These are phyloP conservation scores for Cyrtorhinus lividipennis DNA, from an alignment of 1,140 invertebrate species.

Conservation along the genomic window DNA sequence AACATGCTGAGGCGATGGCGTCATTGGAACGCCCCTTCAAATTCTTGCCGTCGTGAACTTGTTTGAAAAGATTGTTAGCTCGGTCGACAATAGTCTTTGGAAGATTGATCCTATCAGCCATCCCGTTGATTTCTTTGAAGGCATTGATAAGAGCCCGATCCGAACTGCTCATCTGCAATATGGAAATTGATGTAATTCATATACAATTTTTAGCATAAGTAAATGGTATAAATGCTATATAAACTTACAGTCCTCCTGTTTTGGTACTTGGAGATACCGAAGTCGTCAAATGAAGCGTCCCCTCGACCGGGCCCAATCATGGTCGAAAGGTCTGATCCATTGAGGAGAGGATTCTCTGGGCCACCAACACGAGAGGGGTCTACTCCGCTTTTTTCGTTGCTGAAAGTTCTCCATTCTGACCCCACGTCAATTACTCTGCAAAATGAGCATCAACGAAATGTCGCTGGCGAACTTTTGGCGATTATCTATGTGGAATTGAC, in stretches of 20 bases:
- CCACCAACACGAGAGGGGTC: slow-evolving; percentile 99
- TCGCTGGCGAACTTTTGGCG: slow-evolving; percentile 11
- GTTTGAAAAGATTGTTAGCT: slow-evolving; percentile 92
- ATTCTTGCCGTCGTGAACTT: slow-evolving; percentile 95
- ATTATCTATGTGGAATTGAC: slow-evolving; percentile 7
- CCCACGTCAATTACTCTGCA: slow-evolving; percentile 96
- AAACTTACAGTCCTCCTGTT: slow-evolving; percentile 65
- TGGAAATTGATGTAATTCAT: no score
- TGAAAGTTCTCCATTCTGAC: slow-evolving; percentile 99
- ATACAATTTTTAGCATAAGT: not conserved
- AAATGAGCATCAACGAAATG: no score
- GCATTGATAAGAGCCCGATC: slow-evolving; percentile 90
- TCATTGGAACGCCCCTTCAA: slow-evolving; percentile 80
- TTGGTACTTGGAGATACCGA: slow-evolving; percentile 82
- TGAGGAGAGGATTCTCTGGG: slow-evolving; percentile 86
- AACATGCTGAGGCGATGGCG: slow-evolving; percentile 94
- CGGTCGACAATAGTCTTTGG: slow-evolving; percentile 88
- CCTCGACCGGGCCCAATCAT: slow-evolving; percentile 88
- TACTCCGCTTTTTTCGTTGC: slow-evolving; percentile 90
- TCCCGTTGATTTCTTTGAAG: slow-evolving; percentile 89
- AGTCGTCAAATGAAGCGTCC: slow-evolving; percentile 62
- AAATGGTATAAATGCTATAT: not conserved
- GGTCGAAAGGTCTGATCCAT: slow-evolving; percentile 91
- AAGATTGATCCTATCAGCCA: slow-evolving; percentile 96
- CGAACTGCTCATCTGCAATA: slow-evolving; percentile 63